A percentile compares a stretch with the other conserved stretches of the same genome.
These are phyloP conservation scores for Drosophila hamatofila DNA, from an alignment of 2,888 invertebrate species.

Conservation along the genomic window DNA sequence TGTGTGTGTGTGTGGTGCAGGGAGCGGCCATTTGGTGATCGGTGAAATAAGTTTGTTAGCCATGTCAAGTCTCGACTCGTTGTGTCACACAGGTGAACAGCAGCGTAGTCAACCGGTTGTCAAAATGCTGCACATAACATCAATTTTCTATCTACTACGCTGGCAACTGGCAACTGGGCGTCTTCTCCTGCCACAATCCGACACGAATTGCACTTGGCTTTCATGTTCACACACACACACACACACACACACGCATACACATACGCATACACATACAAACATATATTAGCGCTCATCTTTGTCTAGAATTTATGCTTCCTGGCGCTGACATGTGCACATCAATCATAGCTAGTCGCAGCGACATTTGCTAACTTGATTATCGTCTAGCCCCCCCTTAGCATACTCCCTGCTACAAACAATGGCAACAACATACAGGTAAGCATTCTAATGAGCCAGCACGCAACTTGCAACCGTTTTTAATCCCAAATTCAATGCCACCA, in stretches of 20 bases:
- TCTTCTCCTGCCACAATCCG: constrained; percentile 30
- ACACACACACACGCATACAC: neutral
- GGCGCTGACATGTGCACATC: constrained; percentile 73
- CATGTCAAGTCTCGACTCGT: constrained; percentile 36
- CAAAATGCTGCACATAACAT: constrained; percentile 69
- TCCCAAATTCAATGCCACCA: constrained; percentile 27
- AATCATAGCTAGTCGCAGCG: constrained; percentile 61
- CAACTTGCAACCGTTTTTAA: constrained; percentile 55
- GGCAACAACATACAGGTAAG: constrained; percentile 38
- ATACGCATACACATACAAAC: neutral
- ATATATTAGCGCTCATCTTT: constrained; percentile 50
- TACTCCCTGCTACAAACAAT: constrained; percentile 27
- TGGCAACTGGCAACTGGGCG: constrained; percentile 43
- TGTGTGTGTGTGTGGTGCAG: constrained; percentile 12
- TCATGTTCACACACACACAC: neutral
- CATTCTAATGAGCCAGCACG: constrained; percentile 72
- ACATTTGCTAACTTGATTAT: constrained; percentile 56
- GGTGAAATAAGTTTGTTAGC: constrained; percentile 72
- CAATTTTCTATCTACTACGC: constrained; percentile 69
- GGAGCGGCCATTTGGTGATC: constrained; percentile 54
- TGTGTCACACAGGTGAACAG: constrained; percentile 34
- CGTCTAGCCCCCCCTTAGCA: constrained; percentile 1
- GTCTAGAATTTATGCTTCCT: constrained; percentile 71
- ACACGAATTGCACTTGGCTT: constrained; percentile 5
- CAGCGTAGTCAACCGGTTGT: constrained; percentile 60